These are phyloP conservation scores for Diploscapter pachys DNA, from an alignment of 1,140 invertebrate genomes.

Conservation along the genomic window DNA sequence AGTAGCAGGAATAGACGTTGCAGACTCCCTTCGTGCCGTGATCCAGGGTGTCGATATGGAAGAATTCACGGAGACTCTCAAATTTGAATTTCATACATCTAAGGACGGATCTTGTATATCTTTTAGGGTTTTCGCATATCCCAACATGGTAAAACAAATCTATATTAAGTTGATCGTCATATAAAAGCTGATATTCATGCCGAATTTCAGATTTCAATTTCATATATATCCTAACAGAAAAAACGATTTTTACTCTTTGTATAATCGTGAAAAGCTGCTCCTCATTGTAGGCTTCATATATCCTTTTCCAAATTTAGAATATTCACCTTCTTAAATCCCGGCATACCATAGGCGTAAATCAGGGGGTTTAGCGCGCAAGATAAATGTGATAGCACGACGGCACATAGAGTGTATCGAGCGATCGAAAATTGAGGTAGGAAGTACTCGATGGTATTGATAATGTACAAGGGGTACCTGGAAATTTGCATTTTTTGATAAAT, in stretches of 20 bases:
- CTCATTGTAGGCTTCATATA: background rate
- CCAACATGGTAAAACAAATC: background rate
- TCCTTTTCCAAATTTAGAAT: background rate
- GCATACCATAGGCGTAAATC: slow-evolving; percentile 43
- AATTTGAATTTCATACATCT: background rate
- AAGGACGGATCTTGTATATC: background rate
- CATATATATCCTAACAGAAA: background rate
- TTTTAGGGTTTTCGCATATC: background rate
- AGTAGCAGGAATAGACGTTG: slow-evolving; percentile 25
- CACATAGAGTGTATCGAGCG: slow-evolving; percentile 22
- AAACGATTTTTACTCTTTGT: background rate
- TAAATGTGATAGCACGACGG: slow-evolving; percentile 39
- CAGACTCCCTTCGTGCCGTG: background rate
- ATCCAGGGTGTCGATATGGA: slow-evolving; percentile 22
- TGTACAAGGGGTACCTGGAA: slow-evolving; percentile 40
- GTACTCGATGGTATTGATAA: slow-evolving; percentile 41
- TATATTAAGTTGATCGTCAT: background rate
- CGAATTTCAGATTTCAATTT: background rate
- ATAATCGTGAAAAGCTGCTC: background rate
- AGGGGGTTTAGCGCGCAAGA: slow-evolving; percentile 38
- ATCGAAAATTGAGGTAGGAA: slow-evolving; percentile 32
- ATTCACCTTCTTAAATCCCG: slow-evolving; percentile 40
- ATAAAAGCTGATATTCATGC: background rate
- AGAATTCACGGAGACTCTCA: slow-evolving; percentile 30
- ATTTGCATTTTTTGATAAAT: background rate